phyloP scores from a whole-genome alignment of 2,888 invertebrate species.

The Philopedon plagiatum region DNA sequence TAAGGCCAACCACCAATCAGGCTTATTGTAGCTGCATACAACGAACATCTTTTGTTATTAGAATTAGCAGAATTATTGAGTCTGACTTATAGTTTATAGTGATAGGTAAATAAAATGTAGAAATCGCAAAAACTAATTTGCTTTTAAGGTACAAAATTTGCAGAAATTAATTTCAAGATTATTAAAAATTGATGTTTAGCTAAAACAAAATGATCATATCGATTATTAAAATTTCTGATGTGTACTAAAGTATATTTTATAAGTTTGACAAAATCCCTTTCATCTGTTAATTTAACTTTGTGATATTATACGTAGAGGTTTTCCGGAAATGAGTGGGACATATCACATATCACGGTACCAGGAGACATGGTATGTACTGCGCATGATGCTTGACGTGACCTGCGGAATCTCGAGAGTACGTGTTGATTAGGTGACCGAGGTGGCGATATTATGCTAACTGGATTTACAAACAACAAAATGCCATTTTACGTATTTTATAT shows the following conservation, averaged over 20 bases:
- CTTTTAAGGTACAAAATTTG: constrained; percentile 37
- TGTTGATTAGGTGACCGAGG: too few species aligned
- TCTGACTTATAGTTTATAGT: constrained; percentile 37
- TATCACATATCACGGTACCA: too few species aligned
- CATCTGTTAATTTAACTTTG: too few species aligned
- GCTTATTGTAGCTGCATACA: constrained; percentile 62
- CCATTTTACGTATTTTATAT: too few species aligned
- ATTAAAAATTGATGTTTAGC: neutral
- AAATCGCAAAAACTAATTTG: neutral
- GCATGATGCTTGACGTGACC: too few species aligned
- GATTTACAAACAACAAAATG: too few species aligned
- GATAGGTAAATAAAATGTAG: constrained; percentile 13
- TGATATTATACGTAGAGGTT: too few species aligned
- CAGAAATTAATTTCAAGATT: constrained; percentile 1
- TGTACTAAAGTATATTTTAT: neutral
- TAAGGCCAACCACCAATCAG: constrained; percentile 60
- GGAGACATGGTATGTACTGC: too few species aligned
- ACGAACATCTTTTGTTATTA: constrained; percentile 31
- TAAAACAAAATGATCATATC: neutral
- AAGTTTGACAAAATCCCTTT: too few species aligned
- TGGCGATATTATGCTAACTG: too few species aligned
- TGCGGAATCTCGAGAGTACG: too few species aligned
- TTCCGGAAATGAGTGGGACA: too few species aligned
- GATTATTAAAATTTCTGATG: neutral
- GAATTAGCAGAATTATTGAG: constrained; percentile 32